Base-by-base conservation (phyloP, 2,888 invertebrate genomes). In the Ommatoiulus sabulosus region DNA sequence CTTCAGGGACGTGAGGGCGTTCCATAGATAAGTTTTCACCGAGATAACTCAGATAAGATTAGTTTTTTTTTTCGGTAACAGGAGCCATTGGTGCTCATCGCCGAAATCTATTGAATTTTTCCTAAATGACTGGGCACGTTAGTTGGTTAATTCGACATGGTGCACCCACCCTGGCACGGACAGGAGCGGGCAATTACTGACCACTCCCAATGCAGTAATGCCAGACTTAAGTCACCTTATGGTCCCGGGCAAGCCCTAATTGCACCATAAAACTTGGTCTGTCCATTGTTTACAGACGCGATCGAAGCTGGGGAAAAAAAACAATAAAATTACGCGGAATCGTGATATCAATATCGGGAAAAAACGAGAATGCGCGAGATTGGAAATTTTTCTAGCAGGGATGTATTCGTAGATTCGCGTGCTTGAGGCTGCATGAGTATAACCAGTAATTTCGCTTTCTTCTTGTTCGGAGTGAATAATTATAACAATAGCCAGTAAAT, bases 81-180 rank as follows among this genome's bases (percentile, higher is more conserved):
- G 72, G 72, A 72, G 72, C 72, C 72, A 72, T 72, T 72, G 72
- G 72, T 72, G 72, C 72, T 72, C 72, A 72, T 72, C 72, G 72
- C 72, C 72, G 72, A n/a, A 72, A 72, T 24, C 72, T 17, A 72
- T 72, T 72, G 72, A 20, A 72, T 72, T 72, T 20, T 24, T 3
- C 10, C 63, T 2, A 72, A 72, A 20, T 24, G 72, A 20, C 24
- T 72, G 72, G 8, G n/a, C 72, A 72, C 72, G 72, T 7, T 7
- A 72, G 72, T 20, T 63, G 3, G 63, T 17, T 63, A 17, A 63
- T 63, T 63, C 20, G 63, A 17, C 2, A 17, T n/a, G 63, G 63
- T 63, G 63, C 63, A 63, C 63, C 63, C 63, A 63, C 17, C 20
- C 72, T 72, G 72, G 72, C 72, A 72, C 57, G 57, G 57, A 3